phyloP scores from a whole-genome alignment of 2,797 vertebrate genomes.

The Malacoctenus gilli region DNA sequence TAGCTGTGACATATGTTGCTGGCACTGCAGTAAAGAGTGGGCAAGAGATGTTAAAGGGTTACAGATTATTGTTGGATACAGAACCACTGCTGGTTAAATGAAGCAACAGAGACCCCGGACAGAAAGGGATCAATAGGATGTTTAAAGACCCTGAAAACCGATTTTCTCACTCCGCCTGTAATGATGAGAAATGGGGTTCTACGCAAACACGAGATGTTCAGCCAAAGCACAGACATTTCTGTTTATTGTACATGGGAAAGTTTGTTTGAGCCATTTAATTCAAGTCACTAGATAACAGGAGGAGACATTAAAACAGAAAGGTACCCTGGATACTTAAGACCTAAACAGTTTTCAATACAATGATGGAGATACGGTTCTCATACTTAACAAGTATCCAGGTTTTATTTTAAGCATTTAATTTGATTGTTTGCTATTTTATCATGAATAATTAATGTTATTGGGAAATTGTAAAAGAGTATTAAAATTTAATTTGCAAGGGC shows the following conservation, averaged over 20 bases:
- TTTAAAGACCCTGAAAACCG: slow-evolving; percentile 30
- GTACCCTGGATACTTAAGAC: no score
- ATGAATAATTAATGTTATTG: neutral
- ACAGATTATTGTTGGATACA: slow-evolving; percentile 52
- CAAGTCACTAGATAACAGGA: no score
- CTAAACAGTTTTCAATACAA: no score
- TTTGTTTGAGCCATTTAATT: neutral
- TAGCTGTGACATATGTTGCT: slow-evolving; percentile 65
- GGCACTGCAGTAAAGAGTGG: slow-evolving; percentile 55
- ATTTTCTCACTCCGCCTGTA: neutral
- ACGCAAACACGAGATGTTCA: neutral
- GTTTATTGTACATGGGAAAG: slow-evolving; percentile 2
- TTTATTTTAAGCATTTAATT: neutral
- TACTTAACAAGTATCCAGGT: neutral
- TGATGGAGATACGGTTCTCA: neutral
- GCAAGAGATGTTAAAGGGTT: slow-evolving; percentile 68
- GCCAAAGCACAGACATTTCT: slow-evolving; percentile 5
- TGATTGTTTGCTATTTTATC: neutral
- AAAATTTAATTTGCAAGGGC: neutral
- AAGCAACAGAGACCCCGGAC: slow-evolving; percentile 22
- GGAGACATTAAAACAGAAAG: no score
- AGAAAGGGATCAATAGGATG: slow-evolving; percentile 30
- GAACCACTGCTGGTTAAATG: slow-evolving; percentile 26
- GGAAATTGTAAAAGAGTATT: neutral
- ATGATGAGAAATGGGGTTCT: neutral